phyloP scores from a whole-genome alignment of 1,140 invertebrate genomes.

The Drosophila sp. region DNA sequence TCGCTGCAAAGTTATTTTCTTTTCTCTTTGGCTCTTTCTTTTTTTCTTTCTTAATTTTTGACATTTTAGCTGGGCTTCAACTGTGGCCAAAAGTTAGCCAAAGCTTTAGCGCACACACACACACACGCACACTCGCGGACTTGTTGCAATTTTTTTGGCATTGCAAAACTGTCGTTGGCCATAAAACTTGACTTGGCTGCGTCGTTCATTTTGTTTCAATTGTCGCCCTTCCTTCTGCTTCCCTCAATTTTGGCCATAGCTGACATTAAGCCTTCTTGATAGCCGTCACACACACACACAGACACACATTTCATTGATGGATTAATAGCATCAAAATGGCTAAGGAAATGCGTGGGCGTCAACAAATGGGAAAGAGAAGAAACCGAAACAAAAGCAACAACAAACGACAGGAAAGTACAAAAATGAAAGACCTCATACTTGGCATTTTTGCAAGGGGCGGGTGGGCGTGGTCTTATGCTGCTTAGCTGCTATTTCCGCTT shows the following conservation, averaged over 20 bases:
- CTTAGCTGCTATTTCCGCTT: conserved; percentile 55
- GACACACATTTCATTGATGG: conserved; percentile 51
- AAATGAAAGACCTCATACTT: conserved; percentile 10
- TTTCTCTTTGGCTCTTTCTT: no score
- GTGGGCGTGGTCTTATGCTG: conserved; percentile 32
- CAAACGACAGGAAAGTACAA: no score
- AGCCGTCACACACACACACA: conserved; percentile 22
- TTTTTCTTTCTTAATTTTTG: background rate
- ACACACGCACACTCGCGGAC: background rate
- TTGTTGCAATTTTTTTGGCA: conserved; percentile 36
- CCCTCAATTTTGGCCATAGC: background rate
- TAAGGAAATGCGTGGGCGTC: conserved; percentile 46
- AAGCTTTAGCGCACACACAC: conserved; percentile 6
- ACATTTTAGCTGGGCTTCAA: conserved; percentile 17
- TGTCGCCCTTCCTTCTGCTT: background rate
- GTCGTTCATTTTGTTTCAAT: conserved; percentile 41
- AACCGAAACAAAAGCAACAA: conserved; percentile 16
- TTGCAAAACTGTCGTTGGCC: conserved; percentile 19
- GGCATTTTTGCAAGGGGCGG: conserved; percentile 23
- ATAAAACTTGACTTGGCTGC: conserved; percentile 33
- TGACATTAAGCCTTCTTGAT: conserved; percentile 51
- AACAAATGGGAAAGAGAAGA: conserved; percentile 19
- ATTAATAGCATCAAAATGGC: conserved; percentile 58
- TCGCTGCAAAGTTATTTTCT: conserved; percentile 17
- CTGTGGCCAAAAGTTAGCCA: conserved; percentile 23